Evolutionary conservation across 2,797 vertebrate species (phyloP).

Genomic region (Sebastiscus tertius): DNA sequence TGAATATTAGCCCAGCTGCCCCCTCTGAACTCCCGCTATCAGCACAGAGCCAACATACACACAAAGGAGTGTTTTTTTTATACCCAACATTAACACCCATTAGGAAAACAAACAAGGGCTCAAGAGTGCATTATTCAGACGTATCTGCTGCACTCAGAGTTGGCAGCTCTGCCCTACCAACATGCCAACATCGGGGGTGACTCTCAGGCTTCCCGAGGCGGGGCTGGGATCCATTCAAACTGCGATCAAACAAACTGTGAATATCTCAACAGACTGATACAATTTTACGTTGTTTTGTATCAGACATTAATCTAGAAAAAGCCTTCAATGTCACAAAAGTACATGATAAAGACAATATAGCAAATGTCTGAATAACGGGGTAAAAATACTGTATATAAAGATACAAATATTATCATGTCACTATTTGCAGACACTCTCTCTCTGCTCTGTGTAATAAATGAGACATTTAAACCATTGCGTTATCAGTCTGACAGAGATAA

Average conservation of each 20-base stretch:
- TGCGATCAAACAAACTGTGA: not conserved
- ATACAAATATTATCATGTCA: not conserved
- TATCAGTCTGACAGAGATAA: not conserved
- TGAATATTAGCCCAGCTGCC: not conserved
- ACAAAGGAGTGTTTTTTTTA: constrained; percentile 37
- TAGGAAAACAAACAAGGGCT: constrained; percentile 66
- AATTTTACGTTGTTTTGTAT: not conserved
- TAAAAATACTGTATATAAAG: not conserved
- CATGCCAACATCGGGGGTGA: constrained; percentile 30
- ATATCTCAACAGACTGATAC: not conserved
- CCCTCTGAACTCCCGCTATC: not conserved
- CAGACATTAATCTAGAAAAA: not conserved
- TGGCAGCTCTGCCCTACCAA: constrained; percentile 34
- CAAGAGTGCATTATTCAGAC: constrained; percentile 41
- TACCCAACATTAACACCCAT: constrained; percentile 37
- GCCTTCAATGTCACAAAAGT: not conserved
- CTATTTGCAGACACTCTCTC: not conserved
- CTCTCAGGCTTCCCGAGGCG: constrained; percentile 8
- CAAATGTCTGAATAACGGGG: not conserved
- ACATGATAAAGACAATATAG: not conserved
- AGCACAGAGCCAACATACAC: not conserved
- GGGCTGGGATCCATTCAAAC: constrained; percentile 8
- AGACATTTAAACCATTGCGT: not conserved
- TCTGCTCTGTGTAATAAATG: not conserved
- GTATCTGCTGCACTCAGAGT: constrained; percentile 37